Evolutionary conservation across 2,888 invertebrate species (phyloP), one percentile per base, ranked within the genome.

Genomic region (Boloria euphrosyne): DNA sequence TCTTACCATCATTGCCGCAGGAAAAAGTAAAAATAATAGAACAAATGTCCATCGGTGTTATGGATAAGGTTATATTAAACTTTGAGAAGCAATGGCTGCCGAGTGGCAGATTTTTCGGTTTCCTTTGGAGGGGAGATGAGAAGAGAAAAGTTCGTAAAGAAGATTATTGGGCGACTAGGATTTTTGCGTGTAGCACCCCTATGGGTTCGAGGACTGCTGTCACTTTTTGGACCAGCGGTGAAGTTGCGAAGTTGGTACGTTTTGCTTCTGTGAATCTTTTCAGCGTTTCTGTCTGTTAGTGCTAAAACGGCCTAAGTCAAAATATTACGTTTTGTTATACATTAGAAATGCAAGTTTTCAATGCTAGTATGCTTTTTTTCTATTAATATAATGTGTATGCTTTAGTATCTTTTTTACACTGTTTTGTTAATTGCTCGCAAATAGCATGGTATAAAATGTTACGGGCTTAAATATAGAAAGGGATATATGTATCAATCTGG

Each of bases 71-170:
- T 17, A 93, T 94, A 62, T 74, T 97, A 0, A 88, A 93, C 59
- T 97, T 95, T 80, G 90, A 94, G 0, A 75, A 87, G 0, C 85
- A 86, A 2, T 96, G 95, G 94, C 96, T 96, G 95, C 87, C 87
- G 0, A 80, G 83, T 13, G 75, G 81, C 79, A 83, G 53, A 72
- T 68, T 69, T 0, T 77, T 71, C 31, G 76, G 68, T 1, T 83
- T 85, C 17, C 3, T 85, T 0, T 87, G 86, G 86, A 77, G 58
- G 13, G 64, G 64, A 0, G 78, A 75, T 16, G 84, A 85, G 47
- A 76, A 63, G 49, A 54, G 47, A 22, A 66, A 13, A 0, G 59
- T 83, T 0, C 43, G 57, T 0, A 63, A 67, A 2, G 78, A 79
- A 0, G 81, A 83, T 16, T 59, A 47, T 5, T 86, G 85, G 86